These are phyloP conservation scores for Dynastes grantii DNA, from an alignment of 2,888 invertebrate species.

Conservation along the genomic window DNA sequence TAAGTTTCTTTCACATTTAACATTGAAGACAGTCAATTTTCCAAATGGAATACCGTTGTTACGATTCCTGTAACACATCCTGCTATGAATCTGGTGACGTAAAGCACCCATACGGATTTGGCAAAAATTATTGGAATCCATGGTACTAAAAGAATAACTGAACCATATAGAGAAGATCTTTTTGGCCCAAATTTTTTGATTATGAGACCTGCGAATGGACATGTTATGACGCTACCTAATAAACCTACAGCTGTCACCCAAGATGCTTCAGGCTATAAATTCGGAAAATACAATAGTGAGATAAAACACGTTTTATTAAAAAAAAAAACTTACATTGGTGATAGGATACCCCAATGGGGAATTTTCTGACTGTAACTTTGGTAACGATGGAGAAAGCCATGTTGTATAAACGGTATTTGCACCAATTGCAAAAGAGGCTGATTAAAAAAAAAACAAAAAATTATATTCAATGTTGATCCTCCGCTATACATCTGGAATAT, in stretches of 20 bases:
- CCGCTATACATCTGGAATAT: too few species aligned
- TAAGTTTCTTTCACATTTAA: not conserved
- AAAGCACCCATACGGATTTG: conserved; percentile 71
- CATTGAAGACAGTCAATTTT: not conserved
- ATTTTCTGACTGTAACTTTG: conserved; percentile 54
- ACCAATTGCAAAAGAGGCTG: conserved; percentile 55
- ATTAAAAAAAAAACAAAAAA: conserved; percentile 23
- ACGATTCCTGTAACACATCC: conserved; percentile 82
- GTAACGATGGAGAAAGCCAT: conserved; percentile 58
- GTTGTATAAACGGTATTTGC: conserved; percentile 54
- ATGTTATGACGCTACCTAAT: conserved; percentile 74
- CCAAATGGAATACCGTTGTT: conserved; percentile 55
- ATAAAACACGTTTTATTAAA: too few species aligned
- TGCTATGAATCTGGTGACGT: conserved; percentile 77
- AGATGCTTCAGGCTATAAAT: conserved; percentile 71
- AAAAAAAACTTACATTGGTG: conserved; percentile 47
- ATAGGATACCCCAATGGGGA: conserved; percentile 56
- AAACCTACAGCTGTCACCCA: conserved; percentile 76
- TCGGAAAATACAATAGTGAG: not conserved
- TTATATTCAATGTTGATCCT: not conserved
- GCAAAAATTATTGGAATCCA: conserved; percentile 68
- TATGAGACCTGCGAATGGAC: conserved; percentile 73
- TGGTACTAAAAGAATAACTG: conserved; percentile 73
- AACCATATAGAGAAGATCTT: conserved; percentile 71
- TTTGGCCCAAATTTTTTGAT: conserved; percentile 75